phyloP scores from a whole-genome alignment of 2,888 invertebrate genomes.

The Seladonia tumulorum region DNA sequence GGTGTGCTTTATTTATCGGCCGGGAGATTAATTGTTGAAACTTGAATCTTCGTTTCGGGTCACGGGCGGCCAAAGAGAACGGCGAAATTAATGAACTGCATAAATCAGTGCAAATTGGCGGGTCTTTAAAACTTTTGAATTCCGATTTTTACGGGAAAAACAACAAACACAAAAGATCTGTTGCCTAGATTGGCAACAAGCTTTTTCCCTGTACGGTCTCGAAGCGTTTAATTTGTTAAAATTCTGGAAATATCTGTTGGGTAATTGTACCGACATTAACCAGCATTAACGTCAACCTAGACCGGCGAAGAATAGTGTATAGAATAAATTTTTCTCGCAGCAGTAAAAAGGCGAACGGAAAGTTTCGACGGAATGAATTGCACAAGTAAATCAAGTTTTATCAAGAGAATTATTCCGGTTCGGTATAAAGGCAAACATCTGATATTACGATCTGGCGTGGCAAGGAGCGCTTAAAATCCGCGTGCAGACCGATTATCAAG shows the following conservation, averaged over 20 bases:
- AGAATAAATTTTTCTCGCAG: not conserved
- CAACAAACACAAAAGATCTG: not conserved
- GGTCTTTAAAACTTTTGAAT: not conserved
- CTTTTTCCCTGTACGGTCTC: not conserved
- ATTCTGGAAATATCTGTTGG: not conserved
- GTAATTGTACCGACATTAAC: no score
- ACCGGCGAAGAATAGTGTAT: no score
- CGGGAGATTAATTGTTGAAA: conserved; percentile 1
- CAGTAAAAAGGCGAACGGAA: not conserved
- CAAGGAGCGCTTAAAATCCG: not conserved
- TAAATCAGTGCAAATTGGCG: conserved; percentile 3
- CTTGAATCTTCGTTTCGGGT: conserved; percentile 7
- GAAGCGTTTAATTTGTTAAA: not conserved
- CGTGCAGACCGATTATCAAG: not conserved
- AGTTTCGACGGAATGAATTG: not conserved
- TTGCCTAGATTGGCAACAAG: not conserved
- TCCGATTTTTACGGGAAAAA: not conserved
- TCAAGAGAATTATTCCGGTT: not conserved
- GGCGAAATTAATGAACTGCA: not conserved
- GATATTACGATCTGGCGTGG: not conserved
- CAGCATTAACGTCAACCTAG: no score
- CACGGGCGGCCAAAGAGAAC: not conserved
- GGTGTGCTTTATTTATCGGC: not conserved
- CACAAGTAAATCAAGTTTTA: not conserved
- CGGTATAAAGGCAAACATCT: not conserved